Conservation (phyloP, 1,140 invertebrate species). For the Chironomus striatipennis region DNA sequence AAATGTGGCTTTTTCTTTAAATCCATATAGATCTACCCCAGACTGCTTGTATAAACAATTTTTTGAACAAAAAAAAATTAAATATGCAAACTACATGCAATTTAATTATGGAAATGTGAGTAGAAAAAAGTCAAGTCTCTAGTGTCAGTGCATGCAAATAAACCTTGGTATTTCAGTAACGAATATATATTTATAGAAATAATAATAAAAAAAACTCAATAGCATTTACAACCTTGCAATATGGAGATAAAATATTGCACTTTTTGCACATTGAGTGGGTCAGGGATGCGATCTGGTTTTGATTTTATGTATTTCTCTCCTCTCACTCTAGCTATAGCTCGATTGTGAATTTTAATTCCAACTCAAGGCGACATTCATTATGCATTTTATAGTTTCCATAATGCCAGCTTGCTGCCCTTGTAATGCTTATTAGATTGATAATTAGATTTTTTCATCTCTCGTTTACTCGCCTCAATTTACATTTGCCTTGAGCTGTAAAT, state of each 20-base stretch:
- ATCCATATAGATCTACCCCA: too few species aligned
- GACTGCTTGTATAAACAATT: too few species aligned
- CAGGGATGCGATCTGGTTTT: slow-evolving; percentile 17
- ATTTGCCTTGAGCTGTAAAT: background rate
- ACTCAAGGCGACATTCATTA: slow-evolving; percentile 12
- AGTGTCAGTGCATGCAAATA: background rate
- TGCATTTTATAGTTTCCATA: background rate
- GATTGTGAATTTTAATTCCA: background rate
- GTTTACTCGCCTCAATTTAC: background rate
- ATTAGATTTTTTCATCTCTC: background rate
- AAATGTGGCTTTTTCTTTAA: too few species aligned
- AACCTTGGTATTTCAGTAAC: background rate
- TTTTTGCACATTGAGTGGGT: slow-evolving; percentile 18
- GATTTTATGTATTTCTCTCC: background rate
- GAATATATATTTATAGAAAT: background rate
- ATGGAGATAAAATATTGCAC: slow-evolving; percentile 5
- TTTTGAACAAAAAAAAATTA: too few species aligned
- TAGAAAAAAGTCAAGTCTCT: background rate
- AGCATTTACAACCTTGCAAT: background rate
- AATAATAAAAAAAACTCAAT: background rate
- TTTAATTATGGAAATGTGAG: background rate
- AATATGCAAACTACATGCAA: background rate
- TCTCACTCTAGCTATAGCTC: too few species aligned
- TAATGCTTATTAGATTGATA: slow-evolving; percentile 9
- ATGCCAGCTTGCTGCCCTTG: background rate